Evolutionary conservation across 2,113 vertebrate genomes (phyloP).

Genomic region (Tupaia chinensis): DNA sequence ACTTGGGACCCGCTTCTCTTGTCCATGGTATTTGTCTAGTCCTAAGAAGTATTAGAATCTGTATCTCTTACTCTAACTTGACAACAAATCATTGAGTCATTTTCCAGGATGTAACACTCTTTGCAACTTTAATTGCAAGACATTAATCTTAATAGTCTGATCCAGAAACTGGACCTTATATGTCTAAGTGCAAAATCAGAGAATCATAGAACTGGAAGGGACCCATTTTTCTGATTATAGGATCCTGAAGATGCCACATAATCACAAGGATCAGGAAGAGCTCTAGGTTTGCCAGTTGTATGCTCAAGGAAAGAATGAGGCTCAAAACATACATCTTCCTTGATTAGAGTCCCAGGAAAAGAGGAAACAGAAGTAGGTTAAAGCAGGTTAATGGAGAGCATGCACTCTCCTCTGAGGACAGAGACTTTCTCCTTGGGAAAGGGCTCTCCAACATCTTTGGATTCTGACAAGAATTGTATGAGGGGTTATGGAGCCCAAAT

Average conservation of each 20-base stretch:
- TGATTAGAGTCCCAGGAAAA: background rate
- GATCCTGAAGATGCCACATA: background rate
- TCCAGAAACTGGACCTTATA: background rate
- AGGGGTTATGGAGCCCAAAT: background rate
- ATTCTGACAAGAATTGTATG: background rate
- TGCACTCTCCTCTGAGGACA: background rate
- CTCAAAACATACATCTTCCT: background rate
- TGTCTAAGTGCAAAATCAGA: background rate
- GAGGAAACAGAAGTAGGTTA: background rate
- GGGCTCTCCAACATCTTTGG: background rate
- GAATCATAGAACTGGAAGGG: background rate
- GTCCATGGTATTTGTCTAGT: background rate
- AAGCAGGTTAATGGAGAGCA: background rate
- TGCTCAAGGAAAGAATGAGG: background rate
- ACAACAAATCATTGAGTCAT: background rate
- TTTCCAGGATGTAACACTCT: background rate
- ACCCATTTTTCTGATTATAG: background rate
- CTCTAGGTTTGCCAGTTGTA: background rate
- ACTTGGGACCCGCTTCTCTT: background rate
- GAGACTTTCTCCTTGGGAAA: background rate
- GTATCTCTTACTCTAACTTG: too few relatives aligned
- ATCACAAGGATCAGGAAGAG: background rate
- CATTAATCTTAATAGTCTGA: background rate
- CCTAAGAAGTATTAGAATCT: background rate
- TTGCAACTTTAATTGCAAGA: background rate